Percentiles rank a stretch among this genome's conserved stretches.
These are phyloP conservation scores for Argyresthia albistria DNA, from an alignment of 2,888 invertebrate species.

Conservation along the genomic window DNA sequence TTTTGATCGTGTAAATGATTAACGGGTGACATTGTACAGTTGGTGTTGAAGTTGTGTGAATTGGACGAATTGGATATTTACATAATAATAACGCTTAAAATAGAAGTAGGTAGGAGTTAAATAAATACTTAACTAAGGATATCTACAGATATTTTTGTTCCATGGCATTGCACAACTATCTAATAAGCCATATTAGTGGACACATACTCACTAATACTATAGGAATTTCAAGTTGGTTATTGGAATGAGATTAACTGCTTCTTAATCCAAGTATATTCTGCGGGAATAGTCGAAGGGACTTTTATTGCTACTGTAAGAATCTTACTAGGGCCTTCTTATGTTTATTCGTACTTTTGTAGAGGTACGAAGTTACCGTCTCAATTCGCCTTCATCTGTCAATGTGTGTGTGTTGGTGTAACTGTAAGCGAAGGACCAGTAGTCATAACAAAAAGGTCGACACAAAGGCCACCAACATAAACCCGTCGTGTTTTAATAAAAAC, in stretches of 20 bases:
- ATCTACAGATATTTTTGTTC: too few relatives aligned
- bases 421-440: not conserved
- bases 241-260: too few relatives aligned
- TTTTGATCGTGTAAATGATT: conserved; percentile 8
- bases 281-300: too few relatives aligned
- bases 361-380: not conserved
- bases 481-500: conserved; percentile 54
- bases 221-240: too few relatives aligned
- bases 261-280: too few relatives aligned
- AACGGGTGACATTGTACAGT: not conserved
- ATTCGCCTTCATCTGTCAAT: not conserved
- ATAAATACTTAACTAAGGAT: too few relatives aligned
- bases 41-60: too few relatives aligned
- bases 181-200: too few relatives aligned
- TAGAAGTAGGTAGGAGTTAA: not conserved
- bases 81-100: not conserved
- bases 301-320: too few relatives aligned
- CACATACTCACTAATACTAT: too few relatives aligned
- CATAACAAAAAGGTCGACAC: not conserved
- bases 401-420: conserved; percentile 1
- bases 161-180: too few relatives aligned
- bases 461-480: conserved; percentile 33
- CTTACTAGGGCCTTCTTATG: not conserved
- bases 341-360: not conserved
- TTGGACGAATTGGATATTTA: not conserved